A percentile compares a stretch with the other conserved stretches of the same genome.
These are phyloP conservation scores for Trochalopteron elliotii DNA, from an alignment of 2,113 vertebrate species.

Conservation along the genomic window DNA sequence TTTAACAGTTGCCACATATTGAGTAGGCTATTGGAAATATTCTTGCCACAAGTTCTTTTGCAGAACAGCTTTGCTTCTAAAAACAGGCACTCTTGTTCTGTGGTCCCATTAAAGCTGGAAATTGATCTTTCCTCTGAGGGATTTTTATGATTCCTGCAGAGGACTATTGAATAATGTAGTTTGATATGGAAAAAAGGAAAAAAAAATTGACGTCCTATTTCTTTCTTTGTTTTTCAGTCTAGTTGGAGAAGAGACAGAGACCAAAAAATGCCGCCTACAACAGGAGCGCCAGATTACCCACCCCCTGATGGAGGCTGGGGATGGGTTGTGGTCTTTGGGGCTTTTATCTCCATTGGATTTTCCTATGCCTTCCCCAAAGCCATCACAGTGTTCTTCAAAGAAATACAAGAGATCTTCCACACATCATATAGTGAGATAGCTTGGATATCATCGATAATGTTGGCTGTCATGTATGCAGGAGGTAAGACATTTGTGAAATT, in stretches of 20 bases:
- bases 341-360: slow-evolving; percentile 97
- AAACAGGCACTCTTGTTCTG: fast-evolving
- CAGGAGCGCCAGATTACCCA: slow-evolving; percentile 29
- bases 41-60: neutral
- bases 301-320: slow-evolving; percentile 98
- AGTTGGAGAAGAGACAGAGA: slow-evolving; percentile 25
- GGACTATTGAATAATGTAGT: neutral
- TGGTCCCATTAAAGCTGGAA: neutral
- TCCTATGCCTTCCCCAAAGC: slow-evolving; percentile 97
- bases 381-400: slow-evolving; percentile 95
- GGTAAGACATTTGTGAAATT: slow-evolving; percentile 76
- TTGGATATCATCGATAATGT: slow-evolving; percentile 98
- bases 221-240: slow-evolving; percentile 27
- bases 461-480: slow-evolving; percentile 98
- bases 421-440: slow-evolving; percentile 89
- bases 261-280: slow-evolving; percentile 79
- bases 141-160: neutral
- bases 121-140: neutral
- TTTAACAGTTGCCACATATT: neutral
- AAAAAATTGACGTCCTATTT: neutral
- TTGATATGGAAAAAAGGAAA: neutral
- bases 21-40: neutral
- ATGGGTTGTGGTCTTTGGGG: slow-evolving; percentile 88
- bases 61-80: neutral
- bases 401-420: slow-evolving; percentile 90